Evolutionary conservation across 2,113 vertebrate species (phyloP).

Genomic region (Corynorhinus townsendii): DNA sequence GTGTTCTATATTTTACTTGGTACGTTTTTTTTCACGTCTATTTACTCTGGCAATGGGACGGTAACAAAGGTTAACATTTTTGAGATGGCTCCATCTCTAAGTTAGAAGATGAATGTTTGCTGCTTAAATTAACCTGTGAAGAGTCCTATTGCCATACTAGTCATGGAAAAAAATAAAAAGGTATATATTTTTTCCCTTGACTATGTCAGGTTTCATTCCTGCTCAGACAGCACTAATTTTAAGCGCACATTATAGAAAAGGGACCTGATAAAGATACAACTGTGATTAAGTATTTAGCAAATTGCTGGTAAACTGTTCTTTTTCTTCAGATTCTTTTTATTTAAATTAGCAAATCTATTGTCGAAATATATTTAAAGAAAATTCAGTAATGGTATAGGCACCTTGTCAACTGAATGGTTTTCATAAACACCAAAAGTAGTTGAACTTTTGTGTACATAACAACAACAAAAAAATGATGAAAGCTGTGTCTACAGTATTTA

Average conservation of each 20-base stretch:
- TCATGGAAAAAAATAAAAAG: conserved; percentile 15
- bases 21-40: conserved; percentile 57
- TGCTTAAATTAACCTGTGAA: conserved; percentile 75
- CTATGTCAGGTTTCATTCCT: conserved; percentile 60
- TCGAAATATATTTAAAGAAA: conserved; percentile 72
- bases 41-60: conserved; percentile 74
- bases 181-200: conserved; percentile 37
- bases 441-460: conserved; percentile 53
- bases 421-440: conserved; percentile 65
- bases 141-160: conserved; percentile 72
- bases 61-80: conserved; percentile 62
- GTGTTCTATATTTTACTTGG: not conserved
- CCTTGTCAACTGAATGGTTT: conserved; percentile 72
- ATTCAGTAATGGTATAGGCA: conserved; percentile 74
- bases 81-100: conserved; percentile 74
- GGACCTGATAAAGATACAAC: conserved; percentile 66
- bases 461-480: conserved; percentile 41
- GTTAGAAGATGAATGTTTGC: conserved; percentile 58
- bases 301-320: conserved; percentile 72
- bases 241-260: conserved; percentile 74
- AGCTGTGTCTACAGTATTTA: conserved; percentile 60
- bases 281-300: conserved; percentile 74
- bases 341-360: conserved; percentile 48
- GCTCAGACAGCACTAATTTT: conserved; percentile 65
- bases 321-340: conserved; percentile 54